Evolutionary conservation across 2,113 vertebrate species (phyloP).

Genomic region (Morone chrysops): DNA sequence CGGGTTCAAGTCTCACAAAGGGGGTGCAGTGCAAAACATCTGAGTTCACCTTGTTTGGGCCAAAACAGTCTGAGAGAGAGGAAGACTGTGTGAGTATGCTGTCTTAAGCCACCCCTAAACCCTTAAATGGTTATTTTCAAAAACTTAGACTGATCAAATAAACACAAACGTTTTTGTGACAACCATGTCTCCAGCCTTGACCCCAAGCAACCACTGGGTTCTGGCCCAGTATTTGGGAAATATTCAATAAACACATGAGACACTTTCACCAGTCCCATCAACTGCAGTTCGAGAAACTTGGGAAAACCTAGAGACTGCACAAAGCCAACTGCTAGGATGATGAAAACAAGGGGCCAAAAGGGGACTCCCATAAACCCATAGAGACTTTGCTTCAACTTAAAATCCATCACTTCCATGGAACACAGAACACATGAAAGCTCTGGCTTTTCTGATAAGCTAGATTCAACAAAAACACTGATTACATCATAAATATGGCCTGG

Average conservation of each 20-base stretch:
- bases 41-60: constrained; percentile 47
- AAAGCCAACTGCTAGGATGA: constrained; percentile 45
- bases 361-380: constrained; percentile 63
- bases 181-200: constrained; percentile 1
- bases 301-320: constrained; percentile 52
- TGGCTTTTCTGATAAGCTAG: constrained; percentile 64
- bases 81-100: not conserved
- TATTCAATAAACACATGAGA: constrained; percentile 37
- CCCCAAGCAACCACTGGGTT: constrained; percentile 22
- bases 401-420: constrained; percentile 67
- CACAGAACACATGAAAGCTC: constrained; percentile 56
- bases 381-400: constrained; percentile 51
- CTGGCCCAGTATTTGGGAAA: constrained; percentile 44
- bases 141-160: constrained; percentile 23
- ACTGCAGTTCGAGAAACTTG: constrained; percentile 43
- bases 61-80: constrained; percentile 31
- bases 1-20: constrained; percentile 45
- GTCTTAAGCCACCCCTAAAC: not conserved
- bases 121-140: constrained; percentile 19
- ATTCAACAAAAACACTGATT: constrained; percentile 77
- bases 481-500: constrained; percentile 59
- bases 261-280: constrained; percentile 4
- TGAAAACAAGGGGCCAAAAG: constrained; percentile 48
- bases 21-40: constrained; percentile 37
- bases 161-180: not conserved